These are phyloP conservation scores for Drosophila mayri DNA, from an alignment of 1,140 invertebrate genomes.

Conservation along the genomic window DNA sequence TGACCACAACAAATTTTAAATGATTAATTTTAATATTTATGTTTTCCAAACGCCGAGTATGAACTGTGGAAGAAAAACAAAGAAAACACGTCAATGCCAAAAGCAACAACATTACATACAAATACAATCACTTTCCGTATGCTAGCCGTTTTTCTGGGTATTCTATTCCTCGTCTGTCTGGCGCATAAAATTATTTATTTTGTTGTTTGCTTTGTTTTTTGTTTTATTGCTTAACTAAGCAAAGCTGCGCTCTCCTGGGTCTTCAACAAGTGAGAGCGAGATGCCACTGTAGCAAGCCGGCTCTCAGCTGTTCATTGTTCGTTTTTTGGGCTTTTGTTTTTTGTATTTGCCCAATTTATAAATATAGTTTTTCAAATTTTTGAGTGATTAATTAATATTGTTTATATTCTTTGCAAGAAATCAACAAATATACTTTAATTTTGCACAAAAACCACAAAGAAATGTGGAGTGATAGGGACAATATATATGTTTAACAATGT, in stretches of 20 bases:
- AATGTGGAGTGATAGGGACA: no score
- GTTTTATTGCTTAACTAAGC: conserved; percentile 19
- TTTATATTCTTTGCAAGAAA: not conserved
- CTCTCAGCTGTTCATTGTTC: conserved; percentile 31
- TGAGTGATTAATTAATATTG: not conserved
- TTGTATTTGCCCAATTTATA: not conserved
- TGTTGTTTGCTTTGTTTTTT: conserved; percentile 15
- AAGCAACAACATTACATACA: conserved; percentile 23
- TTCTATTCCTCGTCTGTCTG: conserved; percentile 51
- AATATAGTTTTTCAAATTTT: not conserved
- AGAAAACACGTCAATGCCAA: conserved; percentile 41
- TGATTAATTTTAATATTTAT: not conserved
- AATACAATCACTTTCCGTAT: conserved; percentile 34
- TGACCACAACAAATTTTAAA: not conserved
- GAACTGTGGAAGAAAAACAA: conserved; percentile 6
- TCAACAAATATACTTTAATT: not conserved
- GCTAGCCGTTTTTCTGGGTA: conserved; percentile 56
- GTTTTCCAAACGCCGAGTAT: not conserved
- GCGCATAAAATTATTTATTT: conserved; percentile 64
- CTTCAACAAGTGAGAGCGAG: conserved; percentile 11
- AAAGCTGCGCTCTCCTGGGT: conserved; percentile 9
- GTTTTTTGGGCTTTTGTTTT: not conserved
- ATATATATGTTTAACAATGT: no score
- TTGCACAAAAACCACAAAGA: not conserved
- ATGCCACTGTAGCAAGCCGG: conserved; percentile 4